These are phyloP conservation scores for Branchinecta lynchi DNA, from an alignment of 1,140 invertebrate species.

Conservation along the genomic window DNA sequence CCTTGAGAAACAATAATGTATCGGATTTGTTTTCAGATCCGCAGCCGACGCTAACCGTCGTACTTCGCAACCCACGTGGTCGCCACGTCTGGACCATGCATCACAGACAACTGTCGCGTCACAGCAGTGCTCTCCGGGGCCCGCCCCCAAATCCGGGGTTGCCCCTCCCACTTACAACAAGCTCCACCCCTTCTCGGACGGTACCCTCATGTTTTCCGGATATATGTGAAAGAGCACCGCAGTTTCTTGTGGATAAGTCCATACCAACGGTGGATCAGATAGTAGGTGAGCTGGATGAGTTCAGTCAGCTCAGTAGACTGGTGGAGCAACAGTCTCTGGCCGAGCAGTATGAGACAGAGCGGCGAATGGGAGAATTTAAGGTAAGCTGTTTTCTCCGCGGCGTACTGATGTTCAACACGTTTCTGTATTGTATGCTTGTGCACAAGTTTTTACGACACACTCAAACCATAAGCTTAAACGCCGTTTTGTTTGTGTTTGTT, in stretches of 20 bases:
- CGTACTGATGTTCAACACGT: no score
- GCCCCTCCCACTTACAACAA: not conserved
- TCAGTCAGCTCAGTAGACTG: not conserved
- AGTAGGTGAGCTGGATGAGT: not conserved
- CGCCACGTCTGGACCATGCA: not conserved
- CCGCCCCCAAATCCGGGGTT: not conserved
- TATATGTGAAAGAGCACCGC: not conserved
- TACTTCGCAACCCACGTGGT: not conserved
- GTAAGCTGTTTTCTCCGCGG: not conserved
- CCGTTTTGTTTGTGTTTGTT: no score
- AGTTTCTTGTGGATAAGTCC: constrained; percentile 2
- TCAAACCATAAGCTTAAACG: no score
- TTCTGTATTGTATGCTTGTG: no score
- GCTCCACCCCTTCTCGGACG: not conserved
- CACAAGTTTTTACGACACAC: no score
- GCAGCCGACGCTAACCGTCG: not conserved
- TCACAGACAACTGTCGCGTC: not conserved
- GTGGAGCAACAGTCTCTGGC: not conserved
- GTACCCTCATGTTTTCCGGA: not conserved
- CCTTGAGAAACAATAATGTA: no score
- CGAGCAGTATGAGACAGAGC: not conserved
- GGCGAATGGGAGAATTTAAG: not conserved
- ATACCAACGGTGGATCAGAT: not conserved
- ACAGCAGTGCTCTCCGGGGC: not conserved
- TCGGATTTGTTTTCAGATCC: not conserved